Base-by-base conservation (phyloP, 2,888 invertebrate species). In the Lypha dubia region DNA sequence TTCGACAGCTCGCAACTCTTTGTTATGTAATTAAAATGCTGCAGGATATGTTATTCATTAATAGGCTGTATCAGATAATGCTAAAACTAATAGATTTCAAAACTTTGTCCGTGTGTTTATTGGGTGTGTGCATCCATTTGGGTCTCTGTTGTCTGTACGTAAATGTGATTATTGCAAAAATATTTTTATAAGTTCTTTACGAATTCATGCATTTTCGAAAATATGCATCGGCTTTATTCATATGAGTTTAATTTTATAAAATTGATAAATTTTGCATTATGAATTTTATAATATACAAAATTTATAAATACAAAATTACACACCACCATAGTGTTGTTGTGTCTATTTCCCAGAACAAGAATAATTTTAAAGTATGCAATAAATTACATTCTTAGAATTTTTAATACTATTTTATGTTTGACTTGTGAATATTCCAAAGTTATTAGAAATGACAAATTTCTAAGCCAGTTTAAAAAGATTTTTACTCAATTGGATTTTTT, bases 191-290 rank as follows among this genome's bases (percentile, higher is more conserved):
- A 75, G 8, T 75, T 75, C 46, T 70, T 81, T 70, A 70, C 62
- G 63, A 62, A 62, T 74, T 81, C 74, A 70, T 70, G 44, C 80
- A 70, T 63, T n/a, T 7, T 32, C 9, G 20, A 63, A 70, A n/a
- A 6, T 35, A 8, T 67, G 0, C 35, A 58, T n/a, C n/a, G n/a
- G n/a, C 46, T 49, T 67, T 49, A 70, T 68, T 51, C 77, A 62
- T 51, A 32, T 20, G 68, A 77, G 49, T 32, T 24, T 24, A 77
- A 77, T 73, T 79, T 49, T 28, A 41, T 58, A 20, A 58, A 79
- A 73, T 73, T 79, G 79, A 79, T 73, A 79, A 79, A 73, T 73
- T 70, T 73, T 79, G 49, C 46, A 63, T 71, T 65, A 71, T 38
- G 63, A 79, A 46, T 44, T 65, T 63, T 73, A 46, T 79, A 73